Conservation (phyloP, 2,113 vertebrate genomes). For the Nyctibius bracteatus region DNA sequence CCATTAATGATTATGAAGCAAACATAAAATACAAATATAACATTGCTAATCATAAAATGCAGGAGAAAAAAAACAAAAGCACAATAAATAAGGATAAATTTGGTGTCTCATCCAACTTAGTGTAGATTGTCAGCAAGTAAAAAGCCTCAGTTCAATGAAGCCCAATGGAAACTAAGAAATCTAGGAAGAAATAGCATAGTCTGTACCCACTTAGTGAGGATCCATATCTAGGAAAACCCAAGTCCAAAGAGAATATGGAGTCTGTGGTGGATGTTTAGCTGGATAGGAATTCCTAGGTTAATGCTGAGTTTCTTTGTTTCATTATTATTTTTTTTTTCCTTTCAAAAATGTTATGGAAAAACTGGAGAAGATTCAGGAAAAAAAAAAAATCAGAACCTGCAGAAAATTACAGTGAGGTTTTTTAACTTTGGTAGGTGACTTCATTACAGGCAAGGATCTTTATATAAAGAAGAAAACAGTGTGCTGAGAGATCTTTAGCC, state of each 20-base stretch:
- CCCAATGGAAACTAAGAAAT: not conserved
- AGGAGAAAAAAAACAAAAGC: not conserved
- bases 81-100: not conserved
- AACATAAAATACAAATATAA: not conserved
- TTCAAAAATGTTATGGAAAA: not conserved
- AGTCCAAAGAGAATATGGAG: not conserved
- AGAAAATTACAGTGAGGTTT: not conserved
- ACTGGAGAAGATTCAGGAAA: not conserved
- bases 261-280: not conserved
- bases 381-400: not conserved
- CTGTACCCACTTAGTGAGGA: accelerated
- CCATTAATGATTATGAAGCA: not conserved
- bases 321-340: not conserved
- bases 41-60: not conserved
- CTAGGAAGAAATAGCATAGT: not conserved
- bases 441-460: not conserved
- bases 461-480: not conserved
- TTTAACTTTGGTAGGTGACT: not conserved
- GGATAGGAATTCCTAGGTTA: not conserved
- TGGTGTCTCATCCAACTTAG: accelerated
- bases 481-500: not conserved
- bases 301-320: not conserved
- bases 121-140: not conserved
- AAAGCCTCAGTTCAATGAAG: not conserved
- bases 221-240: not conserved